Conservation (phyloP, 2,113 vertebrate genomes). For the Vimba vimba region DNA sequence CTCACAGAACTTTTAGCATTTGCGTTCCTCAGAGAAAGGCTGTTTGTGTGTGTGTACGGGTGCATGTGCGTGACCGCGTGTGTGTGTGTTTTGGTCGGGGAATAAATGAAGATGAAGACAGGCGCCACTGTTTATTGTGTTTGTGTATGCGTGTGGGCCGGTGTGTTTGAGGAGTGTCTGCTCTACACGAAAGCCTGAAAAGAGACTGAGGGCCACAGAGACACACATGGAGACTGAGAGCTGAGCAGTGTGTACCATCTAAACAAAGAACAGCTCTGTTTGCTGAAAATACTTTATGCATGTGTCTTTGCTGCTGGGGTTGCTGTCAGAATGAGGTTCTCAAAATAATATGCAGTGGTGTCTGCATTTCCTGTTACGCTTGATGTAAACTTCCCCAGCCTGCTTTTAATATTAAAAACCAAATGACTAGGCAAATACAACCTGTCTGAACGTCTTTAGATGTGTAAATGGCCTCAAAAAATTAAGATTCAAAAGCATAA, state of each 20-base stretch:
- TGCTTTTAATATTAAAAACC: slow-evolving; percentile 14
- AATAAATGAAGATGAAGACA: slow-evolving; percentile 64
- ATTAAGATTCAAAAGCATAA: slow-evolving; percentile 2
- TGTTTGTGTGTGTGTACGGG: slow-evolving; percentile 47
- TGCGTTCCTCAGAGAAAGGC: slow-evolving; percentile 34
- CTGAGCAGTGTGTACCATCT: slow-evolving; percentile 45
- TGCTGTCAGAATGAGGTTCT: slow-evolving; percentile 20
- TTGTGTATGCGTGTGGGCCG: slow-evolving; percentile 52
- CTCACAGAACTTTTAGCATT: slow-evolving; percentile 35
- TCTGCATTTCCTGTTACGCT: slow-evolving; percentile 23
- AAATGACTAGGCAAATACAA: slow-evolving; percentile 11
- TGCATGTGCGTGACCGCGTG: slow-evolving; percentile 11
- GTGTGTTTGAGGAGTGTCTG: slow-evolving; percentile 58
- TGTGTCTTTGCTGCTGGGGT: slow-evolving; percentile 55
- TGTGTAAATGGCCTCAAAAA: slow-evolving; percentile 4
- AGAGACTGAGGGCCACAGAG: slow-evolving; percentile 55
- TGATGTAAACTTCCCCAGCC: slow-evolving; percentile 16
- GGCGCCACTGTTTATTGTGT: slow-evolving; percentile 63
- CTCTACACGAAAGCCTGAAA: slow-evolving; percentile 53
- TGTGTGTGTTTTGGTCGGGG: slow-evolving; percentile 58
- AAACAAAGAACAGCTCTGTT: slow-evolving; percentile 41
- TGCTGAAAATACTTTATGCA: slow-evolving; percentile 52
- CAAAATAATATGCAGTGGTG: slow-evolving; percentile 22
- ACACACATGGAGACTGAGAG: slow-evolving; percentile 54
- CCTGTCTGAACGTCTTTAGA: not conserved